Evolutionary conservation across 23 tunicate genomes (phyloP), one percentile per base, ranked within the genome.

Genomic region (Phallusia fumigata): DNA sequence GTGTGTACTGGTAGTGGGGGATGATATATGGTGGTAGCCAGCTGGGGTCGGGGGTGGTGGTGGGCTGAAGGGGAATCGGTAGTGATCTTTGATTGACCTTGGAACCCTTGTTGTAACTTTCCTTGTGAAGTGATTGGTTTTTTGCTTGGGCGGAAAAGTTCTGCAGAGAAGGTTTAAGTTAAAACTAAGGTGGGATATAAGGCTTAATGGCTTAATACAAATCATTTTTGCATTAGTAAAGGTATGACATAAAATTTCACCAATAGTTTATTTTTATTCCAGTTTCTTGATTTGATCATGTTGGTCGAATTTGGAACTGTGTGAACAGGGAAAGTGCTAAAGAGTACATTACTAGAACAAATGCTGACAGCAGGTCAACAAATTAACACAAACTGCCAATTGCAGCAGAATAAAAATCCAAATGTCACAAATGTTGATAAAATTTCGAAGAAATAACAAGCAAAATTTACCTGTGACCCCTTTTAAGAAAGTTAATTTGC

Each of bases 51-150:
- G 80, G 10, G 91, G 91, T 33, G 84, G 87, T 2, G 88, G 86
- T 19, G 86, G 87, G 35, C 73, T 18, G 19, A 76, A 24, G 19
- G 92, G 97, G 31, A 50, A 40, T 12, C 75, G 81, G 65, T 93
- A 93, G 49, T 88, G 92, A 84, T 93, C 97, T 49, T 93, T 93
- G 76, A 93, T 84, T 0, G 92, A 77, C 28, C 64, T 69, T 28
- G 97, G 97, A 11, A 93, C 93, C 65, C 77, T 85, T n/a, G 86
- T 83, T 32, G 77, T 81, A 0, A 76, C 35, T 76, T 76, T 81
- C 35, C 86, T 58, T 11, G 45, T 26, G n/a, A 64, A 85, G 47
- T 40, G 33, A 19, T 76, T 21, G 81, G 31, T 31, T 84, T 76
- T 58, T 58, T 11, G 69, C 69, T 58, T 58, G 28, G 69, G 69